phyloP scores from a whole-genome alignment of 1,140 invertebrate species.

The Pseudomyrmex cubaensis region DNA sequence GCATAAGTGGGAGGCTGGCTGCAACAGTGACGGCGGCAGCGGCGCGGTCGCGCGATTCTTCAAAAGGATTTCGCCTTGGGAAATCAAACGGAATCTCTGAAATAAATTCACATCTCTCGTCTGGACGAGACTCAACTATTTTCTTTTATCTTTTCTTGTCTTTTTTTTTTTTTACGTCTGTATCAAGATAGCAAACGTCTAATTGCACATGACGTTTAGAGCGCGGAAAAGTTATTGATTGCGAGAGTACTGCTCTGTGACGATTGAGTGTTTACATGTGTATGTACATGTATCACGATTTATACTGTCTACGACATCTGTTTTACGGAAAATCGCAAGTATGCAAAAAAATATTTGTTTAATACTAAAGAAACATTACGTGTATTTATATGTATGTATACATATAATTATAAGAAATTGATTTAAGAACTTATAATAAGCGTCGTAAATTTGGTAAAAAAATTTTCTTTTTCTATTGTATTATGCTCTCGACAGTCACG shows the following conservation, averaged over 20 bases:
- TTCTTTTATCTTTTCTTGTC: background rate
- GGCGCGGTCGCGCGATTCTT: conserved; percentile 28
- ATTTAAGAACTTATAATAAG: background rate
- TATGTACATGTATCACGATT: background rate
- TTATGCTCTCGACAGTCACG: conserved; percentile 25
- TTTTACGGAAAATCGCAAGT: too few species aligned
- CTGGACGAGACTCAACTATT: conserved; percentile 2
- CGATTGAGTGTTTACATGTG: background rate
- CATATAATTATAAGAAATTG: background rate
- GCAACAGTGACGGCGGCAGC: background rate
- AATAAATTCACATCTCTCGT: conserved; percentile 49
- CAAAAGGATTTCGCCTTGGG: conserved; percentile 63
- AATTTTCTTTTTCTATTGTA: background rate
- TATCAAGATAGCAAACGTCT: conserved; percentile 5
- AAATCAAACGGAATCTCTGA: conserved; percentile 61
- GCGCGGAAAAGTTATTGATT: conserved; percentile 35
- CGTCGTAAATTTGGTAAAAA: background rate
- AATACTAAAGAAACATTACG: too few species aligned
- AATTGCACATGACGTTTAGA: conserved; percentile 30
- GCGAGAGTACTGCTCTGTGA: conserved; percentile 7
- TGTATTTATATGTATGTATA: background rate
- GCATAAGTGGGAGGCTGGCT: conserved; percentile 6
- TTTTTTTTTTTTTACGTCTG: background rate
- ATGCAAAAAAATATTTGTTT: too few species aligned
- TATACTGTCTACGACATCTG: background rate